Evolutionary conservation across 2,113 vertebrate species (phyloP).

Genomic region (Lagopus muta): DNA sequence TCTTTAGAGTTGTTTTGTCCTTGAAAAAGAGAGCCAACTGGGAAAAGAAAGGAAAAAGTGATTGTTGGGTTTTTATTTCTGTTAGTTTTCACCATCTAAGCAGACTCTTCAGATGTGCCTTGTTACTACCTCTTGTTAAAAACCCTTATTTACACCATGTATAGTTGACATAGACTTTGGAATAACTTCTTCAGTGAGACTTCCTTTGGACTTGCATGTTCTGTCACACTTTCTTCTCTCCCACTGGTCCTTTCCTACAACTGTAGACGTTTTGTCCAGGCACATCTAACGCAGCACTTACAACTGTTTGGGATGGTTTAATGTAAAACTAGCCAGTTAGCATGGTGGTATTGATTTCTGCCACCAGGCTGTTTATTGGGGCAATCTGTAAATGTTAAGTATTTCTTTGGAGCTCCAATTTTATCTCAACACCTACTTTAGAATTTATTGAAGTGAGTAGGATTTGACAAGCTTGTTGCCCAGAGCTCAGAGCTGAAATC

Average conservation of each 20-base stretch:
- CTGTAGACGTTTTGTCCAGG: neutral
- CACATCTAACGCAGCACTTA: neutral
- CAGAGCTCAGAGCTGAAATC: accelerated
- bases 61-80: neutral
- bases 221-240: neutral
- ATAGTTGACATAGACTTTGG: neutral
- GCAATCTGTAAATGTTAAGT: neutral
- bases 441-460: neutral
- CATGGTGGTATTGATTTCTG: neutral
- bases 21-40: neutral
- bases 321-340: neutral
- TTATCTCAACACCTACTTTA: neutral
- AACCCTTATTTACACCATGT: neutral
- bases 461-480: neutral
- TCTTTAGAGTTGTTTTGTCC: neutral
- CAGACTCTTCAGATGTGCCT: neutral
- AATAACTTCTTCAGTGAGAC: neutral
- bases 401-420: neutral
- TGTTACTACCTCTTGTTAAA: neutral
- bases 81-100: neutral
- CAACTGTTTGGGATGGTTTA: neutral
- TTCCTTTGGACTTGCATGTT: neutral
- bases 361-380: too few species aligned
- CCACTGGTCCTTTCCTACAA: neutral
- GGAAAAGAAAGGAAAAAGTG: neutral